A percentile compares a stretch with the other conserved stretches of the same genome.
Conservation (phyloP, 1,140 invertebrate genomes). For the Drosophila simulans region DNA sequence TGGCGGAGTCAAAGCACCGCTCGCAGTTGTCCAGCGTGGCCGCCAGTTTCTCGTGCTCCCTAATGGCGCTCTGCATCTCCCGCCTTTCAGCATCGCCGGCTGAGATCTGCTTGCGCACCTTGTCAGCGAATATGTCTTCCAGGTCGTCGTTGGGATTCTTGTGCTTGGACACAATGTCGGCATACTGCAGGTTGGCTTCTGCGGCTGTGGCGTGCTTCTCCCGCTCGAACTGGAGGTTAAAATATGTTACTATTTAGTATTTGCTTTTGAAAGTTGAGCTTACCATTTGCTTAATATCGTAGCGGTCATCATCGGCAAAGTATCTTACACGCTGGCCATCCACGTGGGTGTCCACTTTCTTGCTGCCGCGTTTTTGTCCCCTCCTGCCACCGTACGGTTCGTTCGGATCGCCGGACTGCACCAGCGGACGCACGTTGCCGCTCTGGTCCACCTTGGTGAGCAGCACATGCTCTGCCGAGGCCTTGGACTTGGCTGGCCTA, state of each 20-base stretch:
- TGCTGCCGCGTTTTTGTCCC: conserved; percentile 85
- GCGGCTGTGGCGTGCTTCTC: conserved; percentile 94
- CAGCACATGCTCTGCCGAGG: conserved; percentile 86
- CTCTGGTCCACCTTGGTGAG: conserved; percentile 89
- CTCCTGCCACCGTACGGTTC: conserved; percentile 74
- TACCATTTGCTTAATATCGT: conserved; percentile 94
- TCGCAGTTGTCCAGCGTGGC: conserved; percentile 90
- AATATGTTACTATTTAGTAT: background rate
- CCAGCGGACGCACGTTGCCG: conserved; percentile 87
- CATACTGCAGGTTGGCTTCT: conserved; percentile 93
- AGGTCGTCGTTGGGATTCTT: conserved; percentile 91
- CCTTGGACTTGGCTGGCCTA: conserved; percentile 1
- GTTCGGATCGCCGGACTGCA: conserved; percentile 37
- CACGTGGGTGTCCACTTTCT: conserved; percentile 90
- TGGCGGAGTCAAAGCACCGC: conserved; percentile 92
- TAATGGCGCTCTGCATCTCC: conserved; percentile 89
- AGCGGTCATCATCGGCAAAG: conserved; percentile 96
- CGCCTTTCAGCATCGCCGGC: conserved; percentile 87
- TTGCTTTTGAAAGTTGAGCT: conserved; percentile 42
- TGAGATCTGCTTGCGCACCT: conserved; percentile 87
- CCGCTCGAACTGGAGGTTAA: conserved; percentile 89
- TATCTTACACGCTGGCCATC: conserved; percentile 91
- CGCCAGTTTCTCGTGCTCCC: conserved; percentile 87
- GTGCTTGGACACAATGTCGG: conserved; percentile 89
- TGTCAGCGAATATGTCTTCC: conserved; percentile 93